These are phyloP conservation scores for Conomelus anceps DNA, from an alignment of 2,888 invertebrate genomes.

Conservation along the genomic window DNA sequence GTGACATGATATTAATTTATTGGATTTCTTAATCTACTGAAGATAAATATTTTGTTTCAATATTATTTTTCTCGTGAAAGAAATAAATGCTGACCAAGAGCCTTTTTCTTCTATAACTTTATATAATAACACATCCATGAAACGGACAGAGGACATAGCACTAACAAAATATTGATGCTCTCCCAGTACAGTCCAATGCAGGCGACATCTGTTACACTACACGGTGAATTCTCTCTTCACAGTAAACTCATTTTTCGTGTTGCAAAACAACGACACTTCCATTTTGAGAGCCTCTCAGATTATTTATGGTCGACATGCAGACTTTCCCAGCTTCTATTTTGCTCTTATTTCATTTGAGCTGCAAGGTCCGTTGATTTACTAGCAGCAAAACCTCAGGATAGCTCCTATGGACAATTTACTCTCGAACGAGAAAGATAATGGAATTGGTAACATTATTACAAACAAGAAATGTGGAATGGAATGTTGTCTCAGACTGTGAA, in stretches of 20 bases:
- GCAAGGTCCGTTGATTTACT: neutral
- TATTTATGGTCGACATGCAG: neutral
- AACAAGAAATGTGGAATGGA: neutral
- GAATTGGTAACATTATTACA: neutral
- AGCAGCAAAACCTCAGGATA: too few species aligned
- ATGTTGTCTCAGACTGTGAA: too few species aligned
- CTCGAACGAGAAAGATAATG: neutral
- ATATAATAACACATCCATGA: neutral
- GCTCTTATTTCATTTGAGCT: neutral
- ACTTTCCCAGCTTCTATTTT: neutral
- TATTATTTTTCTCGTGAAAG: too few species aligned
- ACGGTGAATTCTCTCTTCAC: neutral
- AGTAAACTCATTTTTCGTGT: neutral
- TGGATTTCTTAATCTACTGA: too few species aligned
- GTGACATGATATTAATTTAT: too few species aligned
- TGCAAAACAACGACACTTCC: neutral
- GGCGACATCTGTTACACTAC: neutral
- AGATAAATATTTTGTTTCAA: too few species aligned
- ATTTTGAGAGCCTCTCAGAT: neutral
- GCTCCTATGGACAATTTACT: neutral
- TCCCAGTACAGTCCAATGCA: neutral
- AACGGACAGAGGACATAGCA: neutral
- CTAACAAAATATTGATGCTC: neutral
- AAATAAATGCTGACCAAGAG: too few species aligned
- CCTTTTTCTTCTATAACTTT: neutral